phyloP scores from a whole-genome alignment of 2,888 invertebrate species.

The Eucriotettix oculatus region DNA sequence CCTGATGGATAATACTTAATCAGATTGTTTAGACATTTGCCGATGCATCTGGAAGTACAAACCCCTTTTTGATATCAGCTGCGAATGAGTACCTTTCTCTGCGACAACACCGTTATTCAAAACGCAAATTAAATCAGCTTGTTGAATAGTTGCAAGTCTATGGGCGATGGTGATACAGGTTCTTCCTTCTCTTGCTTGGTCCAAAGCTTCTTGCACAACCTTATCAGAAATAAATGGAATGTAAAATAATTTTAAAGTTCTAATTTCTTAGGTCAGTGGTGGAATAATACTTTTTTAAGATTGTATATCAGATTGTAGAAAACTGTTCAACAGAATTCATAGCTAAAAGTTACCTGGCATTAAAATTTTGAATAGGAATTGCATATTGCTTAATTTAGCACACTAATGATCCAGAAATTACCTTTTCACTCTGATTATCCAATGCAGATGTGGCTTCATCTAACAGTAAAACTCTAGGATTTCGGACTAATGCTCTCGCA shows the following conservation, averaged over 20 bases:
- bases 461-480: conserved; percentile 29
- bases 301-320: too few relatives aligned
- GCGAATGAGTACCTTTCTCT: conserved; percentile 60
- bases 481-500: conserved; percentile 33
- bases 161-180: conserved; percentile 81
- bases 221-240: conserved; percentile 20
- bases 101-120: conserved; percentile 59
- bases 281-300: too few relatives aligned
- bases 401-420: conserved; percentile 6
- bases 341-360: too few relatives aligned
- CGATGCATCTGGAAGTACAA: conserved; percentile 37
- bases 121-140: conserved; percentile 72
- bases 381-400: too few relatives aligned
- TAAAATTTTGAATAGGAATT: too few relatives aligned
- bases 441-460: conserved; percentile 39
- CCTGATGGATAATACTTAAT: too few relatives aligned
- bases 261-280: not conserved
- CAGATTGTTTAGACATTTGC: too few relatives aligned
- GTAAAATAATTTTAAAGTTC: not conserved
- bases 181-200: conserved; percentile 59
- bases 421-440: conserved; percentile 33
- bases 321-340: too few relatives aligned
- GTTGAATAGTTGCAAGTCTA: conserved; percentile 63
- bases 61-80: conserved; percentile 47
- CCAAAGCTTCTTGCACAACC: conserved; percentile 73